Base-by-base conservation (phyloP, 1,140 invertebrate genomes). In the Drosophila jambulina region DNA sequence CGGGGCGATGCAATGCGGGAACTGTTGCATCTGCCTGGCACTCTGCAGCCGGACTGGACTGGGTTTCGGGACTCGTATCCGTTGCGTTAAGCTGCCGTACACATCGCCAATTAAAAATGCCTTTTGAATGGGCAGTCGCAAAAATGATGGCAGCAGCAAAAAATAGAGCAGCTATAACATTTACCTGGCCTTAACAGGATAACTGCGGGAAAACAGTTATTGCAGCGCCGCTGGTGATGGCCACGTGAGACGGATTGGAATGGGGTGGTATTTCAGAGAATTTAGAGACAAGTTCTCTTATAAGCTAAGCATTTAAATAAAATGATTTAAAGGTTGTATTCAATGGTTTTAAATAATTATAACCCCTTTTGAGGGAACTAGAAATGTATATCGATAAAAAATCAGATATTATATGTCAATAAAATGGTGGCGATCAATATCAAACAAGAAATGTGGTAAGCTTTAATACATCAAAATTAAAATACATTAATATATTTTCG, bases 81-180 rank as follows among this genome's bases (percentile, higher is more conserved):
- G 45, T 68, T 71, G 80, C 79, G 63, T 70, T 68, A 82, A 86
- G 76, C 84, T 87, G 76, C 69, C 63, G 36, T 48, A 78, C 57
- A 74, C 64, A 81, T 71, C 85, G 74, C 80, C 85, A 87, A 87
- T 87, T 87, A 88, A 87, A 87, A 87, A 87, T 88, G 76, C 84
- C 80, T 80, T 84, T 88, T 87, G 83, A 87, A 82, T 77, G 72
- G 74, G 21, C 75, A 56, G 25, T 56, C 53, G 60, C 51, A 68
- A 51, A 64, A 75, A 71, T 63, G 57, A 62, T 62, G 34, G 60
- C 23, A 43, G 43, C 40, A 59, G 38, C 43, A 48, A 75, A 56
- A 59, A 54, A 48, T 45, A 38, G 34, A 58, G 38, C 40, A 56
- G 45, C 59, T 80, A 59, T 78, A 83, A 75, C 68, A 81, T 85